Base-by-base conservation (phyloP, 1,140 invertebrate genomes). In the Laupala kohalensis region DNA sequence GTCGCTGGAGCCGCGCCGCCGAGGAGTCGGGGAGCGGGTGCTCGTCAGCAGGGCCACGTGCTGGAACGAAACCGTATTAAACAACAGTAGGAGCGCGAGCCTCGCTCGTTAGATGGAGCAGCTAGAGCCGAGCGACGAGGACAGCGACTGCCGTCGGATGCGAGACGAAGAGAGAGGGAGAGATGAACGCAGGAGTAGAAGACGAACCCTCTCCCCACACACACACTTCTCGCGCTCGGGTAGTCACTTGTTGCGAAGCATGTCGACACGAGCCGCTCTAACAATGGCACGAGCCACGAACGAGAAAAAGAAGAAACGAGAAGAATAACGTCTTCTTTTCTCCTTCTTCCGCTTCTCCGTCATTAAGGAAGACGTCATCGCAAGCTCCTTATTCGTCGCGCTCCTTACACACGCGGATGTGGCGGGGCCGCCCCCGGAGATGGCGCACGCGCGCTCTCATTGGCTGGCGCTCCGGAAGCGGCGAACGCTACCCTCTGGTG, bases 211-310 rank as follows among this genome's bases (percentile, higher is more conserved):
- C n/a, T 15, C 19, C 37, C n/a, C 30, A 30, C 64, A 66, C 67
- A 30, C 71, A 25, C 78, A 81, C 79, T 80, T 80, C 80, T 78
- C 75, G 78, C 80, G 80, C 79, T 80, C 79, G 80, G 78, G 73
- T 79, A 80, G 79, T 79, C 80, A 81, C 80, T 81, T 80, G 80
- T 78, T 80, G 79, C 80, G 76, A 80, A 80, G 74, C 80, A 81
- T 81, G 80, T 80, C 79, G 80, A 78, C 80, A 80, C 80, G 79
- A 81, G 80, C 78, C 79, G 64, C 64, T 64, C 64, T 64, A 64
- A 64, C 67, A 68, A 30, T 30, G 67, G 67, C 67, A 68, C 67
- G 67, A 68, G 67, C 67, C 67, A 68, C 6, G 25, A 27, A 26
- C n/a, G n/a, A n/a, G n/a, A n/a, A n/a, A n/a, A n/a, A n/a, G n/a